Evolutionary conservation across 2,797 vertebrate species (phyloP).

Genomic region (Danio albolineatus): DNA sequence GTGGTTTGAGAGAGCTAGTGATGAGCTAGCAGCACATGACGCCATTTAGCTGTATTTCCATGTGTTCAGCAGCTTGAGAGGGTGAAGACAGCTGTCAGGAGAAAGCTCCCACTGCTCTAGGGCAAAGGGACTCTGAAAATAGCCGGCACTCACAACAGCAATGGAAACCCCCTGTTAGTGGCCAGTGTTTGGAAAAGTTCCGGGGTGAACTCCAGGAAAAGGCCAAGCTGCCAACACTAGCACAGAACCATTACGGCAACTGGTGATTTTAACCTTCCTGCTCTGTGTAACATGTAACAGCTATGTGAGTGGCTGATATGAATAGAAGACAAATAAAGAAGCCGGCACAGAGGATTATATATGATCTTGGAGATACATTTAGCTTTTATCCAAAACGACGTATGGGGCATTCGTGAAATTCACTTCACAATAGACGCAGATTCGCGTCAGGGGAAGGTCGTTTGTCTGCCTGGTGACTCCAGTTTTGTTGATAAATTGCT

Average conservation of each 20-base stretch:
- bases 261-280: not conserved
- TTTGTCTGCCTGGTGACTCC: too few relatives aligned
- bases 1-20: constrained; percentile 19
- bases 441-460: too few relatives aligned
- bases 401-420: too few relatives aligned
- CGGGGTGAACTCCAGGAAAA: constrained; percentile 54
- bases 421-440: too few relatives aligned
- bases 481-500: too few relatives aligned
- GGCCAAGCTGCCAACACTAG: constrained; percentile 41
- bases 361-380: not conserved
- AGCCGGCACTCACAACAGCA: constrained; percentile 48
- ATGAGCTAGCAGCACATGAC: constrained; percentile 31
- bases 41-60: constrained; percentile 62
- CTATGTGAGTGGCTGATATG: not conserved
- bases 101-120: constrained; percentile 32
- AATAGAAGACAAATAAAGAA: constrained; percentile 4
- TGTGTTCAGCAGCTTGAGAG: constrained; percentile 56
- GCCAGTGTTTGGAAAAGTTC: constrained; percentile 57
- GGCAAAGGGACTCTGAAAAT: constrained; percentile 62
- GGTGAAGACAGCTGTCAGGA: constrained; percentile 51
- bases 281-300: not conserved
- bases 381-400: too few relatives aligned
- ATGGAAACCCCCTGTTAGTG: constrained; percentile 65
- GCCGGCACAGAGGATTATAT: not conserved
- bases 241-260: constrained; percentile 7